Base-by-base conservation (phyloP, 2,797 vertebrate species). In the Sarcophilus harrisii region DNA sequence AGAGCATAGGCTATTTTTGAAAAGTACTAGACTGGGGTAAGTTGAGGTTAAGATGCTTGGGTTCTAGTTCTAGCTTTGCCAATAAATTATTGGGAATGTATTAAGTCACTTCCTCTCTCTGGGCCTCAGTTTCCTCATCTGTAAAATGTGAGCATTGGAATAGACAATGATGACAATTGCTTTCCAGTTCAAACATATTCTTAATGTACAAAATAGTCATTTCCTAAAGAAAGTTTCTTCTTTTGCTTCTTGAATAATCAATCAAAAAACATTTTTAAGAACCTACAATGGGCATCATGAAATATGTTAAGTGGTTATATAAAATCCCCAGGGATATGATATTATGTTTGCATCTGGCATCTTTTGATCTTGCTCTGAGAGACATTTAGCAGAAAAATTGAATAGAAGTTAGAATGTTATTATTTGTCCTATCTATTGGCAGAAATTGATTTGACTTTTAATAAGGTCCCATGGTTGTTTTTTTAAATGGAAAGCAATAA, bases 41-140 rank as follows among this genome's bases (percentile, higher is more conserved):
- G 4, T 66, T 32, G 12, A 66, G 14, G 1, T 18, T 66, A 96
- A 2, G 81, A 97, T 97, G 97, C 97, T 95, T 93, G 92, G 93
- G 32, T 66, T 66, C 62, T 16, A 12, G 30, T 18, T 66, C 14
- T 16, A 66, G 5, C 32, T n/a, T 66, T n/a, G 32, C 32, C 30
- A 66, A 16, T 14, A n/a, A 28, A 16, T 4, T 13, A 16, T 14
- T 66, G 12, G 14, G 60, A 13, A 12, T 62, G 59, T 62, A 29
- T 30, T 66, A 16, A 66, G 11, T 66, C 62, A 66, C 1, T n/a
- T 66, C 32, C 60, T n/a, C 14, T n/a, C 5, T 5, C 32, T 66
- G 4, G 4, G 1, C 32, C 16, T 66, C 13, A 14, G 14, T 66
- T 66, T 66, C 62, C 14, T n/a, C 14, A n/a, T 66, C 62, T 66